These are phyloP conservation scores for Torymus texanus DNA, from an alignment of 2,888 invertebrate species.

Conservation along the genomic window DNA sequence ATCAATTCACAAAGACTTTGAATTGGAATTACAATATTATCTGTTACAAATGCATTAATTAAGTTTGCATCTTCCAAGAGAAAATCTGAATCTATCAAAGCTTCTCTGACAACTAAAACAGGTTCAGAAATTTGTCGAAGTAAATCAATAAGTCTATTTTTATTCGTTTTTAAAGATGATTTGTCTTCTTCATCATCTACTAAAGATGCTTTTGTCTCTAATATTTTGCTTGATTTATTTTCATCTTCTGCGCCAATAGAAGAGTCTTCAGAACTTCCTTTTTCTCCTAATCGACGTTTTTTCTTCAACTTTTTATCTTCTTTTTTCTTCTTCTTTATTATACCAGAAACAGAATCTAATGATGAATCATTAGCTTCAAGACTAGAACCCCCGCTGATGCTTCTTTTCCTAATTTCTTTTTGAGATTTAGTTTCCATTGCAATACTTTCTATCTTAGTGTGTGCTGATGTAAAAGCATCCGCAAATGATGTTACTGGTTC, in stretches of 20 bases:
- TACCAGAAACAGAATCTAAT: conserved; percentile 64
- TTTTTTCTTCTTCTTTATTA: conserved; percentile 65
- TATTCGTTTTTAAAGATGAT: conserved; percentile 61
- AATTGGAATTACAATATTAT: conserved; percentile 67
- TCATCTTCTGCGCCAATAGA: conserved; percentile 10
- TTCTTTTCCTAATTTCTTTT: conserved; percentile 60
- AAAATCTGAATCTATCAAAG: conserved; percentile 63
- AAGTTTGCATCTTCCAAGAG: conserved; percentile 62
- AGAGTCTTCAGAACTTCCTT: conserved; percentile 67
- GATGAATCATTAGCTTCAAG: conserved; percentile 75
- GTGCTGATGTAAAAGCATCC: conserved; percentile 68
- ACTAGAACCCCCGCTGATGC: conserved; percentile 63
- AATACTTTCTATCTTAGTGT: conserved; percentile 52
- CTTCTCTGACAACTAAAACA: conserved; percentile 63
- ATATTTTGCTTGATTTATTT: conserved; percentile 35
- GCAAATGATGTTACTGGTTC: conserved; percentile 65
- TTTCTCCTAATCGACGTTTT: conserved; percentile 61
- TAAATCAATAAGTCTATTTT: conserved; percentile 64
- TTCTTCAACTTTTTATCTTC: conserved; percentile 66
- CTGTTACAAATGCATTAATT: conserved; percentile 60
- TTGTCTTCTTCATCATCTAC: conserved; percentile 58
- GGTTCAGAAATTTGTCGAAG: conserved; percentile 64
- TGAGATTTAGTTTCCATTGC: conserved; percentile 51
- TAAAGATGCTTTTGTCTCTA: conserved; percentile 52
- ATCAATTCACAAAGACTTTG: conserved; percentile 68